phyloP scores from a whole-genome alignment of 92 coral and sea anemone genomes.

The Porites rus region DNA sequence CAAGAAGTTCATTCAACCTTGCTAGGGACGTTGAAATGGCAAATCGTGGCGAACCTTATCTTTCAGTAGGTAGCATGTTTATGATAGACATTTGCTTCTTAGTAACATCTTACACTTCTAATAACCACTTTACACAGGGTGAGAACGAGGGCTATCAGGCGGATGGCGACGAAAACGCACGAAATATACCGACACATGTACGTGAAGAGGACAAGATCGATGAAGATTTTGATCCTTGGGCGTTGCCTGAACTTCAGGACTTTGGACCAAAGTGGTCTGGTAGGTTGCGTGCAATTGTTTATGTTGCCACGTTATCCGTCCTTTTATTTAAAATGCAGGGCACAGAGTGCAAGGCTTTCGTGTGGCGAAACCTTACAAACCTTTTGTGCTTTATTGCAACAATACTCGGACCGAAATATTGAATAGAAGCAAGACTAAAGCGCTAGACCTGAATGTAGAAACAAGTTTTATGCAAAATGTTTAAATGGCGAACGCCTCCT shows the following conservation, averaged over 20 bases:
- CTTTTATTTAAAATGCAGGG: too few relatives aligned
- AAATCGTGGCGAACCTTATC: not conserved
- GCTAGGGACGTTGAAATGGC: constrained; percentile 19
- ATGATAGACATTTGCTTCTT: not conserved
- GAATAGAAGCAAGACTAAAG: too few relatives aligned
- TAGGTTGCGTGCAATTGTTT: constrained; percentile 11
- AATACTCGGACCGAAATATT: too few relatives aligned
- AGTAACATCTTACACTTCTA: too few relatives aligned
- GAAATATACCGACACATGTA: too few relatives aligned
- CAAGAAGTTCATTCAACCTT: constrained; percentile 3
- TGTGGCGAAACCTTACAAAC: too few relatives aligned
- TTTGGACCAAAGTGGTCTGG: constrained; percentile 95
- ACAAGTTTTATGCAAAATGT: too few relatives aligned
- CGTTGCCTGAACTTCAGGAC: constrained; percentile 88
- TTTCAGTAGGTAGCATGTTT: constrained; percentile 8
- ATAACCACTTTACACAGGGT: not conserved
- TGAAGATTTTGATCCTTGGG: constrained; percentile 96
- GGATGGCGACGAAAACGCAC: too few relatives aligned
- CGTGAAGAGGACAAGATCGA: not conserved
- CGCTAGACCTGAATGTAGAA: too few relatives aligned
- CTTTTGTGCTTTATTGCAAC: too few relatives aligned
- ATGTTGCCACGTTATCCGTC: not conserved
- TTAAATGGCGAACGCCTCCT: too few relatives aligned
- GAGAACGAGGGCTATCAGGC: constrained; percentile 11
- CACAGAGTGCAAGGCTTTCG: too few relatives aligned